These are phyloP conservation scores for Subanguina moxae DNA, from an alignment of 1,140 invertebrate genomes.

Conservation along the genomic window DNA sequence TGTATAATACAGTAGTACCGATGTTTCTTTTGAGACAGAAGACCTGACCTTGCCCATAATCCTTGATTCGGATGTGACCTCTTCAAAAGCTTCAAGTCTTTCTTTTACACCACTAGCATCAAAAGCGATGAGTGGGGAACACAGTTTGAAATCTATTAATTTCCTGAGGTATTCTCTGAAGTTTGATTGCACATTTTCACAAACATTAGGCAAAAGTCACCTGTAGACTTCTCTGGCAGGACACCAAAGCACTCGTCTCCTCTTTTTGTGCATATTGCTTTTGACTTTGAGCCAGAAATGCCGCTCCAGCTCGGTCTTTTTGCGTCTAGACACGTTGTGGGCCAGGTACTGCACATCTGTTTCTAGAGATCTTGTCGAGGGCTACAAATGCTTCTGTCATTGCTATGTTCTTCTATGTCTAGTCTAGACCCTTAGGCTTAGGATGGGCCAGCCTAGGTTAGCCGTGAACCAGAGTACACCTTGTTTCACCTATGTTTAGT, in stretches of 20 bases:
- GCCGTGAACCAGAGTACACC: no score
- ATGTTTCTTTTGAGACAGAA: not conserved
- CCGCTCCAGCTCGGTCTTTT: not conserved
- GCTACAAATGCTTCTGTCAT: not conserved
- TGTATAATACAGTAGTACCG: no score
- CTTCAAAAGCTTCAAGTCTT: not conserved
- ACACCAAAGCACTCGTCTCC: not conserved
- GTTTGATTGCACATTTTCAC: not conserved
- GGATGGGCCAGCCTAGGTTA: no score
- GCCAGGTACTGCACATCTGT: not conserved
- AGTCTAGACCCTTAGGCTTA: no score
- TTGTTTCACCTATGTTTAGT: no score
- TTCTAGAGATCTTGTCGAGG: not conserved
- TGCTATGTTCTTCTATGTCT: no score
- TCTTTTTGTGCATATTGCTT: not conserved
- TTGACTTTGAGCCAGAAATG: not conserved
- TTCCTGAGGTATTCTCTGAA: not conserved
- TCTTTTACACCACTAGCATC: not conserved
- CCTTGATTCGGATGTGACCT: not conserved
- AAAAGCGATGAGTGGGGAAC: not conserved
- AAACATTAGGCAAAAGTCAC: not conserved
- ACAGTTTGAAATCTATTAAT: not conserved
- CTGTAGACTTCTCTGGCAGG: constrained; percentile 1
- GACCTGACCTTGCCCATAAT: no score
- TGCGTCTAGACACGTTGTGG: not conserved